Evolutionary conservation across 2,888 invertebrate species (phyloP), one percentile per base, ranked within the genome.

Genomic region (Mimumesa dahlbomi): DNA sequence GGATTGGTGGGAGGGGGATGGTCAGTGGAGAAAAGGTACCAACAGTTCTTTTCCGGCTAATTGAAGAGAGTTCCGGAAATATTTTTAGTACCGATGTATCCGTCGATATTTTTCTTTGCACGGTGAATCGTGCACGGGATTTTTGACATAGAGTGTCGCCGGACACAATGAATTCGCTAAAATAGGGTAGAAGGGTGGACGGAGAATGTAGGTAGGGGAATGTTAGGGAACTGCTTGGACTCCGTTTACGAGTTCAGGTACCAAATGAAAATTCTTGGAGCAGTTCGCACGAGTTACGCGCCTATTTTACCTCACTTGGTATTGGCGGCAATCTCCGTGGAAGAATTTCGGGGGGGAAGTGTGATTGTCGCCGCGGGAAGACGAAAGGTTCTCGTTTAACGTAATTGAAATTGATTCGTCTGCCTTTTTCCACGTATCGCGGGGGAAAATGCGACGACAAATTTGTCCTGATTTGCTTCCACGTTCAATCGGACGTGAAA

Each of bases 241-340:
- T 53, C 34, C 57, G 36, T 70, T 61, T 50, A 64, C 61, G 70
- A 59, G 59, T 61, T 61, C 49, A 16, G 45, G 38, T 53, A 38
- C 54, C 58, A 72, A 69, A 72, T 72, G 71, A 72, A 64, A 72
- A 72, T 72, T 72, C 71, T 72, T 72, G 13, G 71, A 63, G 31
- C 46, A 59, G 54, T 71, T 70, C n/a, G 54, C 54, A 43, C 54
- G 65, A 66, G 49, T 61, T 18, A 50, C 42, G 13, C 53, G 34
- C 50, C 52, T 11, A 31, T 48, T 52, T 38, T 13, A 38, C 34
- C 46, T 49, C 38, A 11, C 61, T 18, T 22, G 56, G 53, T 43
- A 36, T 66, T 42, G 62, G 38, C 31, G 43, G 57, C 58, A 54
- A 58, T 57, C 68, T 50, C 25, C 31, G 59, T 29, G 1, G 38